These are phyloP conservation scores for Dicaeum eximium DNA, from an alignment of 2,113 vertebrate genomes.

Conservation along the genomic window DNA sequence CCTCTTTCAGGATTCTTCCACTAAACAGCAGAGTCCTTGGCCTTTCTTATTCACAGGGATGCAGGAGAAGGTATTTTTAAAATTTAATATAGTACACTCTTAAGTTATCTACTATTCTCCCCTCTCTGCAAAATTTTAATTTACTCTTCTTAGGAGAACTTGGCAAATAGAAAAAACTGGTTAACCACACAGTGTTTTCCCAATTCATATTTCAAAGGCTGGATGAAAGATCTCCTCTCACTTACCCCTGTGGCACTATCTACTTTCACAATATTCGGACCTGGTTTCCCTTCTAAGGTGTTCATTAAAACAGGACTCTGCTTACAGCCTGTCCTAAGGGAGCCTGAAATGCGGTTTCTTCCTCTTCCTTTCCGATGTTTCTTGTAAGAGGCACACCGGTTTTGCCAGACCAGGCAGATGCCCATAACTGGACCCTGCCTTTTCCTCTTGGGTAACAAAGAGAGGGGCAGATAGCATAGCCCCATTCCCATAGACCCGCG, in stretches of 20 bases:
- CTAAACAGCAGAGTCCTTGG: background rate
- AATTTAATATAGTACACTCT: background rate
- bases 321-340: background rate
- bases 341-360: background rate
- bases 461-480: no score
- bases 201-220: background rate
- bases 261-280: background rate
- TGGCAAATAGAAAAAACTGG: background rate
- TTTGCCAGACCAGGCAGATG: no score
- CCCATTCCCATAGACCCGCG: no score
- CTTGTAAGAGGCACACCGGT: no score
- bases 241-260: background rate
- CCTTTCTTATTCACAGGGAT: background rate
- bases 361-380: no score
- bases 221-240: background rate
- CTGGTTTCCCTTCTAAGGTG: background rate
- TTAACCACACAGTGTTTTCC: background rate
- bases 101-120: background rate
- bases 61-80: background rate
- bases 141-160: background rate
- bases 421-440: no score
- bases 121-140: background rate
- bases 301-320: background rate
- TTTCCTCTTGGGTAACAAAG: no score
- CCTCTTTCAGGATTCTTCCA: no score